Evolutionary conservation across 2,797 vertebrate genomes (phyloP).

Genomic region (Lagothrix lagotricha): DNA sequence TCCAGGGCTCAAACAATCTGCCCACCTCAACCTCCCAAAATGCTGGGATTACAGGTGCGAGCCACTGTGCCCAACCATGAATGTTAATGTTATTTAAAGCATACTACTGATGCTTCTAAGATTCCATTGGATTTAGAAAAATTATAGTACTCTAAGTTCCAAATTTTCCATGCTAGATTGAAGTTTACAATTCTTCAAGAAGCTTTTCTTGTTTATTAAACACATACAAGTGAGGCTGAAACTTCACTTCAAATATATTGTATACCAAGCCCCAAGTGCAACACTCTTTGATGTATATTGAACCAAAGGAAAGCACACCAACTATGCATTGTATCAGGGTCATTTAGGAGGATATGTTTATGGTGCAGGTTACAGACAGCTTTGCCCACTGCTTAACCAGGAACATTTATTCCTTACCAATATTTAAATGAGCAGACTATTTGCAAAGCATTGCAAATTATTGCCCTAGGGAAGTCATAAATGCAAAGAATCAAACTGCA

Average conservation of each 20-base stretch:
- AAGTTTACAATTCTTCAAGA: neutral
- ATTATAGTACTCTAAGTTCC: neutral
- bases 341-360: neutral
- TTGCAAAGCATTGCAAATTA: neutral
- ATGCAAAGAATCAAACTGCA: conserved; percentile 23
- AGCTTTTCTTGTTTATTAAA: neutral
- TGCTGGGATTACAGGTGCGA: neutral
- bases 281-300: neutral
- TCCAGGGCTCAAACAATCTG: neutral
- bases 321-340: neutral
- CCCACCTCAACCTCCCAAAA: neutral
- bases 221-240: neutral
- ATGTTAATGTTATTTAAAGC: conserved; percentile 24
- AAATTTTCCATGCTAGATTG: neutral
- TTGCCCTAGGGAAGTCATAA: neutral
- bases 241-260: neutral
- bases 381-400: neutral
- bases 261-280: neutral
- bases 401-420: neutral
- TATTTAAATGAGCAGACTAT: neutral
- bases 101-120: neutral
- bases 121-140: conserved; percentile 5
- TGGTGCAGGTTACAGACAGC: neutral
- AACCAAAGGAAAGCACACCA: neutral
- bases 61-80: neutral